Evolutionary conservation across 23 tunicate species (phyloP).

Genomic region (Botrylloides violaceus): DNA sequence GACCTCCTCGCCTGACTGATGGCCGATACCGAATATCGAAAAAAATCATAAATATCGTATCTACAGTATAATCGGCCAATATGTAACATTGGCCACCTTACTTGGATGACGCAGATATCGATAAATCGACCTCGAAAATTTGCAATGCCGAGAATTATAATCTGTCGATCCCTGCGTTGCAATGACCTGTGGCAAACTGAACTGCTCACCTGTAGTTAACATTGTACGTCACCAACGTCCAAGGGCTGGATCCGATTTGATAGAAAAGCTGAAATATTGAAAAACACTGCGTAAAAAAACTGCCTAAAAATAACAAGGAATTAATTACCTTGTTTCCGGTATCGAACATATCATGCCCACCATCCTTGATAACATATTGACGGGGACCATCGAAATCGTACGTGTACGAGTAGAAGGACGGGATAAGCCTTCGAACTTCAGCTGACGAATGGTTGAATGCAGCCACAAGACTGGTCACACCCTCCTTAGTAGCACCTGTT

Average conservation of each 20-base stretch:
- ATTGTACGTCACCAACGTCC: constrained; percentile 32
- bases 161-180: no score
- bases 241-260: constrained; percentile 27
- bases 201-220: constrained; percentile 32
- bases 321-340: constrained; percentile 59
- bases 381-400: constrained; percentile 44
- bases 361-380: constrained; percentile 42
- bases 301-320: no score
- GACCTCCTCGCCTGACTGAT: no score
- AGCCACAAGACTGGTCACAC: constrained; percentile 33
- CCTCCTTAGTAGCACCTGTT: constrained; percentile 50
- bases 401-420: constrained; percentile 34
- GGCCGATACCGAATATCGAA: no score
- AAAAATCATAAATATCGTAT: no score
- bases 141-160: no score
- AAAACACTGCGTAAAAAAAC: no score
- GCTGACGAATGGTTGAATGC: constrained; percentile 42
- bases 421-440: constrained; percentile 20
- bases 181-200: no score
- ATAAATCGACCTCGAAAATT: no score
- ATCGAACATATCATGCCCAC: constrained; percentile 86
- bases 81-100: no score
- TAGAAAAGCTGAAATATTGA: constrained; percentile 38
- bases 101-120: no score
- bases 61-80: no score